phyloP scores from a whole-genome alignment of 2,113 vertebrate genomes.

The Haplotaxodon microlepis region DNA sequence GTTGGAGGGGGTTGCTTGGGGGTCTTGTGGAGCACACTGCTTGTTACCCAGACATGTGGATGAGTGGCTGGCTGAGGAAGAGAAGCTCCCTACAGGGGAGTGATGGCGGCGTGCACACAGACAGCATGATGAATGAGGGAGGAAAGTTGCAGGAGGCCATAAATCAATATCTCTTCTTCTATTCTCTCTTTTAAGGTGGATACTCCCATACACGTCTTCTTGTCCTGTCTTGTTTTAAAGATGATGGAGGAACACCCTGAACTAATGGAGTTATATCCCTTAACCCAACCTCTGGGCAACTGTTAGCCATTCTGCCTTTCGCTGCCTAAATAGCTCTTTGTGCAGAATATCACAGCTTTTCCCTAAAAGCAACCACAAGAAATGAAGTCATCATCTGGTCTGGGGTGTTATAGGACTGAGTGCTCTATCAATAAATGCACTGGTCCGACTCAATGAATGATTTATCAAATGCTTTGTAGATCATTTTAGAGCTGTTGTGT shows the following conservation, averaged over 20 bases:
- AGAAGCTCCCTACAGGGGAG: constrained; percentile 37
- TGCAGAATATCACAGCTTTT: constrained; percentile 13
- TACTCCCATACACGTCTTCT: constrained; percentile 32
- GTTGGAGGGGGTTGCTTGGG: background rate
- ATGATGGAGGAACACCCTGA: constrained; percentile 43
- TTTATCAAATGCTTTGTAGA: constrained; percentile 59
- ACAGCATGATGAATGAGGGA: constrained; percentile 66
- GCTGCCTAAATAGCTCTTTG: constrained; percentile 10
- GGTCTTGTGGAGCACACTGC: constrained; percentile 28
- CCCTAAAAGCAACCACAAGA: constrained; percentile 32
- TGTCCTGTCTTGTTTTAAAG: constrained; percentile 45
- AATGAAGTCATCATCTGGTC: constrained; percentile 27
- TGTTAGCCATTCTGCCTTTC: background rate
- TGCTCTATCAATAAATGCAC: constrained; percentile 52
- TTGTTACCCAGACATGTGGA: constrained; percentile 51
- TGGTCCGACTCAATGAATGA: constrained; percentile 55
- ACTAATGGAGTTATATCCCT: constrained; percentile 5
- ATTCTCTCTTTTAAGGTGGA: constrained; percentile 45
- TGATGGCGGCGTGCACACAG: constrained; percentile 39
- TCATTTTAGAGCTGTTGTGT: constrained; percentile 55
- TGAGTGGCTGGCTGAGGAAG: constrained; percentile 35
- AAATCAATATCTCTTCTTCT: constrained; percentile 65
- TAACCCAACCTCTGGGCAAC: constrained; percentile 20
- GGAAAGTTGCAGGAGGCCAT: constrained; percentile 51
- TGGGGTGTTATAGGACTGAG: constrained; percentile 26